These are phyloP conservation scores for Protonemura montana DNA, from an alignment of 2,888 invertebrate genomes.

Conservation along the genomic window DNA sequence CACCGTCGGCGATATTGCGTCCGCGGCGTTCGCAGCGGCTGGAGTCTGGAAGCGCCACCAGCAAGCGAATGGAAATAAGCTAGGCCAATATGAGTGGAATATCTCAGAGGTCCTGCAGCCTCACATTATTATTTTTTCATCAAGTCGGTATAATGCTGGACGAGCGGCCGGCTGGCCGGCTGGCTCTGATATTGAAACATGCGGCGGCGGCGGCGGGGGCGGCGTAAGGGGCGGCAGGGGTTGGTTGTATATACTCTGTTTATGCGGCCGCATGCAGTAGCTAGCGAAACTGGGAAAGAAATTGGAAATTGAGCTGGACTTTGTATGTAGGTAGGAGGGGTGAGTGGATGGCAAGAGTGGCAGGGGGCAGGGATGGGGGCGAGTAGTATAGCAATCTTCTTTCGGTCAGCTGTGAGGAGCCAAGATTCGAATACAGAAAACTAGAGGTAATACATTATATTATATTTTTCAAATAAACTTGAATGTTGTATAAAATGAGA, in stretches of 20 bases:
- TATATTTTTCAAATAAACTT: constrained; percentile 35
- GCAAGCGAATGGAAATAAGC: constrained; percentile 16
- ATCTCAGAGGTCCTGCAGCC: constrained; percentile 13
- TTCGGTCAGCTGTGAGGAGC: constrained; percentile 41
- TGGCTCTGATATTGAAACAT: constrained; percentile 40
- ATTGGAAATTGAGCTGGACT: constrained; percentile 50
- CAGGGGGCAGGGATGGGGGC: constrained; percentile 15
- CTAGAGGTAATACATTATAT: constrained; percentile 31
- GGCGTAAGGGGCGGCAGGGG: background rate
- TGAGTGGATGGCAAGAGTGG: background rate
- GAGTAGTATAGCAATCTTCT: constrained; percentile 42
- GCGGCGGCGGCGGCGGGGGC: constrained; percentile 31
- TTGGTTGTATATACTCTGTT: constrained; percentile 34
- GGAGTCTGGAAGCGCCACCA: constrained; percentile 18
- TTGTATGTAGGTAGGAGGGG: constrained; percentile 21
- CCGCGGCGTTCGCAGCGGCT: background rate
- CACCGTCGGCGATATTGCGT: background rate
- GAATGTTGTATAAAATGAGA: constrained; percentile 22
- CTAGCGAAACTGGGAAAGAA: constrained; percentile 47
- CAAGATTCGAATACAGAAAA: constrained; percentile 43
- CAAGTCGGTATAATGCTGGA: constrained; percentile 40
- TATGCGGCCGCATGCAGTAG: constrained; percentile 40
- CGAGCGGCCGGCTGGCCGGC: constrained; percentile 32
- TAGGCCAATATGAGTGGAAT: constrained; percentile 17
- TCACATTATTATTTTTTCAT: constrained; percentile 43